Conservation (phyloP, 2,113 vertebrate genomes). For the Abramis brama region DNA sequence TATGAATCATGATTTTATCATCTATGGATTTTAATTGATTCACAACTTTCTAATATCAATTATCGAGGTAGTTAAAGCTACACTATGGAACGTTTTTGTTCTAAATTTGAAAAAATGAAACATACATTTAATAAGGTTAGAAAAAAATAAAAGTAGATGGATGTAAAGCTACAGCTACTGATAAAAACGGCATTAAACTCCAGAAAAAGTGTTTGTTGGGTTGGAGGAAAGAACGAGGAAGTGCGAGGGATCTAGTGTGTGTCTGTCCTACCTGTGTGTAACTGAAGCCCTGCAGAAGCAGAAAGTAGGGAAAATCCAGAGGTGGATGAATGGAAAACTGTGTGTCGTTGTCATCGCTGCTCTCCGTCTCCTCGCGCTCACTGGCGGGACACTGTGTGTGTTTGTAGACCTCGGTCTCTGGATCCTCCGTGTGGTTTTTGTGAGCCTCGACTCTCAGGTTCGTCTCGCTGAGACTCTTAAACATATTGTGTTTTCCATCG, state of each 20-base stretch:
- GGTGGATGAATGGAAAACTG: constrained; percentile 82
- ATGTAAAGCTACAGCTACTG: background rate
- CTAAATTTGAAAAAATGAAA: too few relatives aligned
- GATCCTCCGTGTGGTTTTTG: constrained; percentile 56
- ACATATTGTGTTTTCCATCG: constrained; percentile 60
- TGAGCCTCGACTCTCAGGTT: constrained; percentile 68
- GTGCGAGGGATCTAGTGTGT: background rate
- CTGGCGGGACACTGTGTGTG: constrained; percentile 45
- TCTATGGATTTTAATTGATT: too few relatives aligned
- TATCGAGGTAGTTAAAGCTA: too few relatives aligned
- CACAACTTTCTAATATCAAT: too few relatives aligned
- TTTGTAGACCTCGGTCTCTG: constrained; percentile 48
- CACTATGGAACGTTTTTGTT: too few relatives aligned
- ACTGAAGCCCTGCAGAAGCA: constrained; percentile 79
- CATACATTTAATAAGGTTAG: too few relatives aligned
- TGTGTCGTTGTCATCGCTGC: constrained; percentile 76
- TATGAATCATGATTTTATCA: too few relatives aligned
- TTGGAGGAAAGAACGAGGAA: background rate
- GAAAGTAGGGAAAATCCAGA: constrained; percentile 79
- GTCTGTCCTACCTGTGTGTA: constrained; percentile 72
- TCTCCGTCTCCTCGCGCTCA: constrained; percentile 79
- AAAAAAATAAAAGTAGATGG: too few relatives aligned
- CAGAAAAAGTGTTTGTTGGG: constrained; percentile 30
- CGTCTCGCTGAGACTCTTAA: constrained; percentile 77
- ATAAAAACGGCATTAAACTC: background rate